These are phyloP conservation scores for Platichthys stellatus DNA, from an alignment of 2,113 vertebrate species.

Conservation along the genomic window DNA sequence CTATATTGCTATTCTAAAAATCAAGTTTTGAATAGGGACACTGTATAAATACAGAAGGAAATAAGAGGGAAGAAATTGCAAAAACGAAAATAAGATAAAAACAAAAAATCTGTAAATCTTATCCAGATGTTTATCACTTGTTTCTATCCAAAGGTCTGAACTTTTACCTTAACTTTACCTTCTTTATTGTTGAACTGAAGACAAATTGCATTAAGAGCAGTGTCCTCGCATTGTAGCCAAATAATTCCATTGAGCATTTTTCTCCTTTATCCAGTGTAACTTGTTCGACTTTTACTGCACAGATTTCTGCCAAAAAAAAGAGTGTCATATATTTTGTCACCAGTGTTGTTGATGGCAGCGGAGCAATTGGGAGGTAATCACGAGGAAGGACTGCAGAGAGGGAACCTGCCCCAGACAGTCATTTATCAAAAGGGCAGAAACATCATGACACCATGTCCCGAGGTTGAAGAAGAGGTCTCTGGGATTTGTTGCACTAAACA, in stretches of 20 bases:
- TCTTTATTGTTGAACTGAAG: not conserved
- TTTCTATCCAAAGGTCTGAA: too few species aligned
- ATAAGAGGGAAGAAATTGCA: too few species aligned
- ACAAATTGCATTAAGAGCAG: not conserved
- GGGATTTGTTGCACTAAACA: conserved; percentile 53
- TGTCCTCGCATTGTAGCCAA: not conserved
- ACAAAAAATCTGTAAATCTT: not conserved
- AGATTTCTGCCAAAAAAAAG: conserved; percentile 13
- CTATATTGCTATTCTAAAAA: too few species aligned
- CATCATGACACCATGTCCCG: conserved; percentile 30
- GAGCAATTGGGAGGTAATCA: conserved; percentile 43
- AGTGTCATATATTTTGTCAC: not conserved
- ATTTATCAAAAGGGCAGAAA: conserved; percentile 64
- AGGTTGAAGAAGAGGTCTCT: conserved; percentile 52
- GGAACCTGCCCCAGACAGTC: conserved; percentile 52
- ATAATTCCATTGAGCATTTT: not conserved
- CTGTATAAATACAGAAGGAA: too few species aligned
- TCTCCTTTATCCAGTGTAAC: not conserved
- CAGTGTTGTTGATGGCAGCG: conserved; percentile 28
- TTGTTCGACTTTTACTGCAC: not conserved
- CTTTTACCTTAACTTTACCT: not conserved
- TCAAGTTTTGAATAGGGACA: too few species aligned
- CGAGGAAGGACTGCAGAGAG: conserved; percentile 62
- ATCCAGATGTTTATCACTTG: too few species aligned
- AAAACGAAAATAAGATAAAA: not conserved